Percentiles rank a stretch among this genome's conserved stretches.
These are phyloP conservation scores for Branchinecta lindahli DNA, from an alignment of 1,140 invertebrate species.

Conservation along the genomic window DNA sequence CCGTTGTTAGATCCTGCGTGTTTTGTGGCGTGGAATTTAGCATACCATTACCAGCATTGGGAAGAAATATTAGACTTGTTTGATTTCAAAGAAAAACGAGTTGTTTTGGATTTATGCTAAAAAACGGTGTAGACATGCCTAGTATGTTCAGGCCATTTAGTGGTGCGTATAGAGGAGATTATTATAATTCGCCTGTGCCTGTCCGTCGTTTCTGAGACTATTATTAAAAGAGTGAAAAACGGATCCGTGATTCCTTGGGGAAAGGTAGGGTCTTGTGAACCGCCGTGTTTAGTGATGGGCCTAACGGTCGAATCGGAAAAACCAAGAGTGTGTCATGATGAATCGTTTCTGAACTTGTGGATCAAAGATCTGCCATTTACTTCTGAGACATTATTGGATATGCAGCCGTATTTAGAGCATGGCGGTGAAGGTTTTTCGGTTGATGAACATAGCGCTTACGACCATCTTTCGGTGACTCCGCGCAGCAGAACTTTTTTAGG, in stretches of 20 bases:
- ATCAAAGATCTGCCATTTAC: not conserved
- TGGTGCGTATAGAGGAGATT: not conserved
- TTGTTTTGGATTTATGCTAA: not conserved
- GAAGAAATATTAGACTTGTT: not conserved
- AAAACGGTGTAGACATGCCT: not conserved
- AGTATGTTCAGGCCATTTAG: not conserved
- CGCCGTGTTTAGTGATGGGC: not conserved
- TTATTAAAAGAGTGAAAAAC: not conserved
- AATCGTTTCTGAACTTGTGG: not conserved
- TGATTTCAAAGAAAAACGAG: not conserved
- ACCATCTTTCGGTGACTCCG: not conserved
- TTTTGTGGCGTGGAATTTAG: not conserved
- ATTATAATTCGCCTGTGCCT: not conserved
- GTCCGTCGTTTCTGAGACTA: not conserved
- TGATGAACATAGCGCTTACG: not conserved
- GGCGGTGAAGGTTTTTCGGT: conserved; percentile 7
- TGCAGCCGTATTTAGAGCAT: not conserved
- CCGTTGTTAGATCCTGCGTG: not conserved
- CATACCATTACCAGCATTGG: not conserved
- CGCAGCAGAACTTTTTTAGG: not conserved
- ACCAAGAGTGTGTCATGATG: conserved; percentile 1
- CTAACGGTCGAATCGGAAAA: conserved; percentile 4
- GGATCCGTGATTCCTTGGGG: not conserved
- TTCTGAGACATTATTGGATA: conserved; percentile 1
- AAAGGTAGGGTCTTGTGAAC: conserved; percentile 1